Base-by-base conservation (phyloP, 2,888 invertebrate genomes). In the Caenorhabditis parvicauda region DNA sequence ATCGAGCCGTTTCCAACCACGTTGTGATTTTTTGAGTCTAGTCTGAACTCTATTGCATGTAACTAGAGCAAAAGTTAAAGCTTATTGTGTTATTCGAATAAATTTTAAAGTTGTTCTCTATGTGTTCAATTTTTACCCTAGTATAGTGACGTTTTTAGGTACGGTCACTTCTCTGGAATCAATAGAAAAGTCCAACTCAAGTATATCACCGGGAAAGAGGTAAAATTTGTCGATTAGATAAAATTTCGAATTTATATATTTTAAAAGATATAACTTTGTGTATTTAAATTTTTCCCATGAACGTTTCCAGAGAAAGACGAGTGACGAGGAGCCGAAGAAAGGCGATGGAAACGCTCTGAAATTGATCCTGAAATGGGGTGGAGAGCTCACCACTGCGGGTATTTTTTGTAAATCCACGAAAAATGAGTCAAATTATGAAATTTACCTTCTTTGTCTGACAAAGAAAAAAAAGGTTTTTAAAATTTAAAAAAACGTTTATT, bases 171-270 rank as follows among this genome's bases (percentile, higher is more conserved):
- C 86, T 96, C 95, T 44, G 98, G 98, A 41, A 99, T 99, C 79
- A 98, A 98, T 86, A 89, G 98, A 67, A 98, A 98, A 85, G 95
- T 99, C 62, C 98, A 98, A 86, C 89, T 98, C 88, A 99, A 99
- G 85, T 96, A 96, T 84, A 92, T 88, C 91, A 92, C 83, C 45
- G 66, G 72, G 43, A 59, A 71, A 45, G 71, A 76, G 39, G 56
- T 60, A n/a, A 59, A n/a, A n/a, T n/a, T n/a, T n/a, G n/a, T n/a
- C n/a, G n/a, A n/a, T n/a, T n/a, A n/a, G n/a, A n/a, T n/a, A n/a
- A n/a, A n/a, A n/a, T n/a, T n/a, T n/a, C n/a, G n/a, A n/a, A n/a
- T n/a, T n/a, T n/a, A n/a, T n/a, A n/a, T n/a, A n/a, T n/a, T n/a
- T n/a, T n/a, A n/a, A n/a, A n/a, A n/a, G n/a, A n/a, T n/a, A n/a